Evolutionary conservation across 2,888 invertebrate genomes (phyloP).

Genomic region (Drepana falcataria): DNA sequence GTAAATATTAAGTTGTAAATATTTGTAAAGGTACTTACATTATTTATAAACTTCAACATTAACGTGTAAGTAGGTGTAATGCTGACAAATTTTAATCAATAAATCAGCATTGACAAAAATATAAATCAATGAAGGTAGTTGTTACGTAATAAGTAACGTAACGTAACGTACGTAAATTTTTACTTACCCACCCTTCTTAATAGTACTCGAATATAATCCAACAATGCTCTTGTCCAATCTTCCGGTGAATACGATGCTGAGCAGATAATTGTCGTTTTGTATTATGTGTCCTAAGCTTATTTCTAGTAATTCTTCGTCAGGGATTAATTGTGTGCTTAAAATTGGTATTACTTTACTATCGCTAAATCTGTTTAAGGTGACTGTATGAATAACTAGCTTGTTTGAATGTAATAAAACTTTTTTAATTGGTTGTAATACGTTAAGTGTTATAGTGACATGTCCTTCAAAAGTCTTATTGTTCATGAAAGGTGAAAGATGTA

Average conservation of each 20-base stretch:
- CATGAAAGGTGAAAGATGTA: constrained; percentile 83
- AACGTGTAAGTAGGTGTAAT: no score
- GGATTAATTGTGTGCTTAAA: constrained; percentile 15
- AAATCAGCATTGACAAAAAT: no score
- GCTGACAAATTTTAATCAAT: no score
- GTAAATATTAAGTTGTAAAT: no score
- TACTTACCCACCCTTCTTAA: constrained; percentile 66
- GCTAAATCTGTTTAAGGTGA: constrained; percentile 23
- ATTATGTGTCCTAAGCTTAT: constrained; percentile 50
- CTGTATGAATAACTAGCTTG: constrained; percentile 66
- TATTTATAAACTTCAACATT: no score
- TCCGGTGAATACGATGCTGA: constrained; percentile 73
- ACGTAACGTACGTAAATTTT: no score
- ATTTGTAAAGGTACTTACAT: no score
- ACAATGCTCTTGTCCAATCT: constrained; percentile 68
- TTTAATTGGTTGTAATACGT: constrained; percentile 56
- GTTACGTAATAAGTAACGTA: no score
- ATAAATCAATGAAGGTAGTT: no score
- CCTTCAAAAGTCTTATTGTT: constrained; percentile 77
- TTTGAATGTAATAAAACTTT: constrained; percentile 81
- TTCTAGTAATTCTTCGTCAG: constrained; percentile 51
- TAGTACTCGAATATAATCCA: constrained; percentile 78
- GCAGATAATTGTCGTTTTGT: constrained; percentile 36
- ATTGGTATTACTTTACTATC: constrained; percentile 20
- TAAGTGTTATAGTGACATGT: constrained; percentile 66